Base-by-base conservation (phyloP, 2,113 vertebrate species). In the Anoplopoma fimbria region DNA sequence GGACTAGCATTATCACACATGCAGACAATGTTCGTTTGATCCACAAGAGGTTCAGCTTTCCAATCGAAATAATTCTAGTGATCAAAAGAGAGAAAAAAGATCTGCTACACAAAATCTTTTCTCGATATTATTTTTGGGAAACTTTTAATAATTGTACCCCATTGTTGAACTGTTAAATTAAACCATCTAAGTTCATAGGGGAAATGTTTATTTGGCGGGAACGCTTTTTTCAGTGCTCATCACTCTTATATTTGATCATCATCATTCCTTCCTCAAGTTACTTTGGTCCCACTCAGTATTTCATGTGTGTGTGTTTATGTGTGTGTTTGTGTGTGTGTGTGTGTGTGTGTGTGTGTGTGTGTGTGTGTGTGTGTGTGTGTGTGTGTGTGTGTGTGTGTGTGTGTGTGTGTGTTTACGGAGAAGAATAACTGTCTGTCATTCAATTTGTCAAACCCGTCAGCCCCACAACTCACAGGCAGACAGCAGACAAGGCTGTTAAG, bases 401-500 rank as follows among this genome's bases (percentile, higher is more conserved):
- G 13, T 84, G 34, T 70, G 15, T 31, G 33, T 85, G 85, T 84
- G 78, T 88, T n/a, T 53, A 23, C 51, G 80, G 89, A 87, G 77
- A 87, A 78, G 84, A 91, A 77, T 89, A 88, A 95, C 93, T 94
- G 94, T 95, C 94, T 95, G 89, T 94, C 87, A 86, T 81, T 93
- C 94, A 93, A 92, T 96, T 95, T 96, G 94, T 96, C 84, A 83
- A 79, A 83, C 57, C 53, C 2, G 14, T n/a, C 19, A n/a, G 33
- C 79, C 64, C 19, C 31, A 34, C 47, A 29, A 40, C 85, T 81
- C 78, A 68, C 70, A 79, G 85, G 27, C 72, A 75, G 82, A 69
- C 75, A 86, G 63, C 69, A 72, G 69, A 67, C 77, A 19, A 53
- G 79, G 76, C 65, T 27, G 83, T 91, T 94, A 95, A 93, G 47